Base-by-base conservation (phyloP, 2,113 vertebrate genomes). In the Platysternon megacephalum region DNA sequence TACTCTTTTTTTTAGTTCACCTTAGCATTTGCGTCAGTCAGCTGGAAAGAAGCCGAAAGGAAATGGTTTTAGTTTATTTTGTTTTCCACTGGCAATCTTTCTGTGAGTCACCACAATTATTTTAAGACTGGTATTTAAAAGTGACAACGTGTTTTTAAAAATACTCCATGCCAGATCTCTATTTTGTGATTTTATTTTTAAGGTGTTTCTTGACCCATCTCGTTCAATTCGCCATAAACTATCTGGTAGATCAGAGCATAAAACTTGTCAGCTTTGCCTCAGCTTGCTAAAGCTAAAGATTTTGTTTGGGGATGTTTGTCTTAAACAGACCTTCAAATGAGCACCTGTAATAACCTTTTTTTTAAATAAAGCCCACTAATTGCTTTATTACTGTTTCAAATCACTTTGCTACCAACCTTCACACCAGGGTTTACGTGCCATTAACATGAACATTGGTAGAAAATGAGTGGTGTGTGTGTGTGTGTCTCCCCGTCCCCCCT, bases 381-480 rank as follows among this genome's bases (percentile, higher is more conserved):
- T 35, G n/a, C 65, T 72, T 72, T 19, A 72, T 72, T 21, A 2
- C 65, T 39, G n/a, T 22, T 72, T 22, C n/a, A 19, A 72, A 72
- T 72, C 65, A 3, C 35, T 39, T 35, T 39, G 35, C 35, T 4
- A 68, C 65, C 35, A 39, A 10, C 17, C 35, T 68, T 68, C 35
- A 3, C 65, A 22, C 65, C 65, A n/a, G 35, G 35, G 65, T 8
- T 68, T 39, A 68, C 4, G 17, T 8, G 14, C 35, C 35, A 5
- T 68, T 39, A 17, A 68, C 35, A 11, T 68, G 35, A 68, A n/a
- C 9, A 9, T 17, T 39, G 65, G 35, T 4, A 72, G 65, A 72
- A n/a, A 21, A 39, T 2, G n/a, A 72, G 9, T 2, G 4, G 4
- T 11, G 53, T 26, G 6, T 4, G 14, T 17, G 16, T 9, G 16